Evolutionary conservation across 2,797 vertebrate species (phyloP), one percentile per base, ranked within the genome.

Genomic region (Carduelis carduelis): DNA sequence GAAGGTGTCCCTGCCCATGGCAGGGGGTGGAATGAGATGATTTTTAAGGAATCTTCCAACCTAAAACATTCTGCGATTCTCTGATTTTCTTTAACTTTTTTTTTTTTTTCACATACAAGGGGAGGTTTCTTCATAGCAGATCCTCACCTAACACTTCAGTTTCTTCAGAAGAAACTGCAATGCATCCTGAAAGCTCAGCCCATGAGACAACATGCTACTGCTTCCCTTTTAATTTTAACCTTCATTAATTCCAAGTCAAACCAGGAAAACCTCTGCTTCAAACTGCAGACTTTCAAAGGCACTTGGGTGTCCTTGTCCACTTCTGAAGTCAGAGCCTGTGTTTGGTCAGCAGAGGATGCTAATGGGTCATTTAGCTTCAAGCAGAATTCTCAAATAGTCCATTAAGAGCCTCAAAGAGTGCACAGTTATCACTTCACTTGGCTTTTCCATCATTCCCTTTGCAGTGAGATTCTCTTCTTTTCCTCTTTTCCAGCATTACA

Each of bases 321-420:
- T 39, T 68, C 9, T 9, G 26, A 78, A 91, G 2, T 32, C 60
- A 87, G 65, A 94, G 37, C 47, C 80, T 28, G 30, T 41, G 8
- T 86, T 87, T 75, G 68, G 92, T 87, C 94, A 95, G 91, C 88
- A 92, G 80, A 93, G 77, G 86, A 96, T 93, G 93, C 90, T 92
- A 76, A 76, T 28, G 79, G 86, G 74, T 84, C 80, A 84, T 55
- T 90, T 44, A 94, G n/a, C 59, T 86, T 83, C 47, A 28, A 79
- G 66, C 32, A 56, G 43, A n/a, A 32, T 35, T 47, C 35, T 88
- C 57, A 78, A 44, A 59, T 37, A 41, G 12, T 79, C 12, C 43
- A 59, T 20, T 1, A 17, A 55, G 69, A 61, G 30, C 75, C 81
- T 83, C 66, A 82, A 83, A 83, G 39, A 16, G 39, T 41, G 39